Evolutionary conservation across 2,888 invertebrate genomes (phyloP).

Genomic region (Drosophila robusta): DNA sequence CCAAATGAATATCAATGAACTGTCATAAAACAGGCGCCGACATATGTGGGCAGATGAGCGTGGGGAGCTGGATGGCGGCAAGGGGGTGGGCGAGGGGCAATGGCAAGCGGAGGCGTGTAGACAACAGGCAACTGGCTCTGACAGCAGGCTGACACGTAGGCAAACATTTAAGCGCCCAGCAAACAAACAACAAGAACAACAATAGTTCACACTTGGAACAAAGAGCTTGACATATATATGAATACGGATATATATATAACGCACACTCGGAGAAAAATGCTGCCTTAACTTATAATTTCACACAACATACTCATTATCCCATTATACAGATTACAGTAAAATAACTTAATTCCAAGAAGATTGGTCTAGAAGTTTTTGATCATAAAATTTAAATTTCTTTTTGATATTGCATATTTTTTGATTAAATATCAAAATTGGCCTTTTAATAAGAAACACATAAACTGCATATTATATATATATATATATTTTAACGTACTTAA

Average conservation of each 20-base stretch:
- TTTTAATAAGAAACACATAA: too few relatives aligned
- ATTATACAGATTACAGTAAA: too few relatives aligned
- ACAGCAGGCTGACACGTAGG: conserved; percentile 74
- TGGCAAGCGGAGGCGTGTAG: conserved; percentile 4
- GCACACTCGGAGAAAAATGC: not conserved
- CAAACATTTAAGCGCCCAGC: conserved; percentile 69
- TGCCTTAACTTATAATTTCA: too few relatives aligned
- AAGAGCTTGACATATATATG: conserved; percentile 23
- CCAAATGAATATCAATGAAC: conserved; percentile 78
- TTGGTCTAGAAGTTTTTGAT: too few relatives aligned
- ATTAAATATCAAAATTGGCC: too few relatives aligned
- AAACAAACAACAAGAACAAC: conserved; percentile 43
- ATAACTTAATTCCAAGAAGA: too few relatives aligned
- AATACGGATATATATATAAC: conserved; percentile 10
- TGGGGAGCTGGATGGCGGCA: not conserved
- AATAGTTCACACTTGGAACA: conserved; percentile 54
- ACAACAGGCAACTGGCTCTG: conserved; percentile 54
- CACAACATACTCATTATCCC: too few relatives aligned
- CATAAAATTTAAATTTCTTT: not conserved
- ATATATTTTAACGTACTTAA: not conserved
- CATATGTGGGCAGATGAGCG: conserved; percentile 43
- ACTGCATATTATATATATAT: too few relatives aligned
- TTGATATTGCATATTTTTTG: not conserved
- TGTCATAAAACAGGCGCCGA: conserved; percentile 67
- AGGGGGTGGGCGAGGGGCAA: not conserved